These are phyloP conservation scores for Falco concolor DNA, from an alignment of 2,797 vertebrate species.

Conservation along the genomic window DNA sequence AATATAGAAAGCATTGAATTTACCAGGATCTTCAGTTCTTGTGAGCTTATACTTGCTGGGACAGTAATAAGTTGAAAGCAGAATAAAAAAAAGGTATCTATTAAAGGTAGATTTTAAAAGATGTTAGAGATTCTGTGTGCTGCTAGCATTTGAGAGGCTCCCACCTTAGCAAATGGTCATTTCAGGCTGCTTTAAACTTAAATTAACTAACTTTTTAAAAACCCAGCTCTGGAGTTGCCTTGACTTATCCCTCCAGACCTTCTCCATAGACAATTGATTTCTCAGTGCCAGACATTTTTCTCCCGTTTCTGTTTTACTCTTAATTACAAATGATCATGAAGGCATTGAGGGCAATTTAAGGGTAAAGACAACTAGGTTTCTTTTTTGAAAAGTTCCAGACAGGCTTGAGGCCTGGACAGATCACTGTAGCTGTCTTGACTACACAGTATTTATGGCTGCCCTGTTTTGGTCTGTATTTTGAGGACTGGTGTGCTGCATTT, in stretches of 20 bases:
- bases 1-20: background rate
- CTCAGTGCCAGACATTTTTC: conserved; percentile 1
- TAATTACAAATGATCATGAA: background rate
- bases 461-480: conserved; percentile 17
- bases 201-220: background rate
- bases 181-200: background rate
- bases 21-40: background rate
- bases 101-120: background rate
- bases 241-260: background rate
- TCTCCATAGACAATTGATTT: background rate
- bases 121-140: background rate
- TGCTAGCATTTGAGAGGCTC: background rate
- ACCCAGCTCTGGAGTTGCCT: background rate
- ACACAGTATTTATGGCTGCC: conserved; percentile 9
- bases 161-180: background rate
- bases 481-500: background rate
- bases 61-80: background rate
- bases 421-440: conserved; percentile 7
- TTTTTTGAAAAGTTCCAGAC: conserved; percentile 29
- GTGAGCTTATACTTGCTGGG: background rate
- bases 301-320: background rate
- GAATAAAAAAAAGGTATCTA: background rate
- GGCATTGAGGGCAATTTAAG: background rate
- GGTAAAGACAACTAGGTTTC: background rate
- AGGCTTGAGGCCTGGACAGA: background rate